Base-by-base conservation (phyloP, 2,797 vertebrate genomes). In the Aotus griseimembra region DNA sequence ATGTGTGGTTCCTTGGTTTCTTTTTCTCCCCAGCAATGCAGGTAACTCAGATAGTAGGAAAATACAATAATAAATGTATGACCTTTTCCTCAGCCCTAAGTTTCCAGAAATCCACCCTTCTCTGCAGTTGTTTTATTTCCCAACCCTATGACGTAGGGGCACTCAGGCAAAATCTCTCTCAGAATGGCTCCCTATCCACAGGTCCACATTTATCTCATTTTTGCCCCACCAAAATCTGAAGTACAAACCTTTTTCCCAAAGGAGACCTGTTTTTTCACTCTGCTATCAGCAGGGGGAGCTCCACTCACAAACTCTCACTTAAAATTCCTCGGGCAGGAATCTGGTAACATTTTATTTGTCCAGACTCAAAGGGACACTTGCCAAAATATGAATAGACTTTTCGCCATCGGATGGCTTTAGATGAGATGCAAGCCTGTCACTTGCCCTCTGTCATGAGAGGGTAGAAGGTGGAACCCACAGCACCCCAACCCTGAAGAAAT, bases 221-320 rank as follows among this genome's bases (percentile, higher is more conserved):
- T 88, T 84, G 13, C 8, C 30, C 30, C 36, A 52, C 14, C 9
- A 4, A 55, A 36, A 52, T 39, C 20, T 57, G 36, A 93, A 76
- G 19, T 41, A n/a, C 33, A 67, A 77, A 61, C 13, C 28, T 5
- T n/a, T 93, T 91, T 58, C 46, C 55, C 24, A 70, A n/a, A 64
- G 33, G 61, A 76, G 15, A 77, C 48, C 58, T 75, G 20, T 85
- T 89, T 88, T 48, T 93, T 61, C 55, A 44, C 28, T 73, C 79
- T 70, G 19, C 20, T 15, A 52, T 64, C 97, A 80, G 92, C 93
- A 97, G 97, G 55, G 90, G 97, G 94, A 36, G 94, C 96, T 41
- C 88, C 28, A 95, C 33, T 57, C 90, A 80, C 81, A 85, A 50
- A 33, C 19, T 39, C 64, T 64, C 9, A 48, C 30, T 83, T 50